Evolutionary conservation across 2,113 vertebrate species (phyloP), one percentile per base, ranked within the genome.

Genomic region (Hydrolagus affinis): DNA sequence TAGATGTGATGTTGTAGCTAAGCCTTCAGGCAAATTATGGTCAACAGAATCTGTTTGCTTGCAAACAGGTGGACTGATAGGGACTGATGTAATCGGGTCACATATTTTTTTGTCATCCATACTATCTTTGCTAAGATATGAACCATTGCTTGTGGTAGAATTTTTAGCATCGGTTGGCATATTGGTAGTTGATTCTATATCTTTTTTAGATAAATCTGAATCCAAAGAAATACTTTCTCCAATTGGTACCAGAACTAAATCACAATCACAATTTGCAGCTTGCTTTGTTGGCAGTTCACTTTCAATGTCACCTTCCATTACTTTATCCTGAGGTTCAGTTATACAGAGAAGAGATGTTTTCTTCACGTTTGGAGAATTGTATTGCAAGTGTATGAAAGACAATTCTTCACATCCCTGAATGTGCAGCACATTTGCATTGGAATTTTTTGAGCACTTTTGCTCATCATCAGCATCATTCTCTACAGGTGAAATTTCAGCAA

Each of bases 281-380:
- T 80, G 77, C 9, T 62, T 80, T 56, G 25, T 60, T 64, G 77
- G 7, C 19, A 30, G 21, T 30, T 28, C 64, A 25, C 19, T 64
- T 80, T 80, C 77, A 80, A 80, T 9, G 59, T 28, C 77, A 15
- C 28, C 59, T 28, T 80, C n/a, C 25, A 62, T 80, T 80, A 64
- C 59, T 64, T 80, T 28, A 28, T 80, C 77, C 77, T 64, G 77
- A 28, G 23, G 56, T 78, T 57, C 57, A 25, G 75, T 64, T 28
- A 28, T 19, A 80, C 59, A 80, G 25, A 23, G 2, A 60, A 80
- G 14, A 23, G 77, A 62, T 28, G 14, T 64, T 80, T 30, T 64
- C 77, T 80, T 64, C 28, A 60, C 17, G 10, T 17, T 25, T 64
- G 25, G 23, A 64, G 23, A 62, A 80, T 23, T 19, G 59, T 8